Evolutionary conservation across 2,113 vertebrate species (phyloP).

Genomic region (Psittacula cyanocephala): DNA sequence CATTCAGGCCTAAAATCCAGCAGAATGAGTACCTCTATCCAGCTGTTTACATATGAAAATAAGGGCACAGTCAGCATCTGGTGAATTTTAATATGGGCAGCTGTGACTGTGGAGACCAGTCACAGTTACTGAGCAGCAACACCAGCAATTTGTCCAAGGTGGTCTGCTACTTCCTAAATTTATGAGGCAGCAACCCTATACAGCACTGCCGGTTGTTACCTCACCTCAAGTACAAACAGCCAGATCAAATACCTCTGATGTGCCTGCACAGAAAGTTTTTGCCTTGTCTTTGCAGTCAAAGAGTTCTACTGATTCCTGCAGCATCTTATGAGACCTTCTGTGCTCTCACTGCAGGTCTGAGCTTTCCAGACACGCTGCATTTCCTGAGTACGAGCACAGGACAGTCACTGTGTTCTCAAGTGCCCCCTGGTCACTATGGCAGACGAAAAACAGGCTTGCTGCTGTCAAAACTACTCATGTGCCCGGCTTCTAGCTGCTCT

Average conservation of each 20-base stretch:
- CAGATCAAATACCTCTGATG: background rate
- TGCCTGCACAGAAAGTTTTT: background rate
- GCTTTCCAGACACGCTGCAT: accelerated
- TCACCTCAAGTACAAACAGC: background rate
- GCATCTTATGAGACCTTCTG: background rate
- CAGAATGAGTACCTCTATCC: background rate
- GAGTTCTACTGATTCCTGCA: background rate
- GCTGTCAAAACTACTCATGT: background rate
- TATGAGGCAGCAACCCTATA: background rate
- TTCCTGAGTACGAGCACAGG: background rate
- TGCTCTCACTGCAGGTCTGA: background rate
- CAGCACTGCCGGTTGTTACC: background rate
- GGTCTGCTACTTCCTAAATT: background rate
- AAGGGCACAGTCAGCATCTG: background rate
- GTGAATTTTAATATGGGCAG: background rate
- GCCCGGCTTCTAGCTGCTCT: background rate
- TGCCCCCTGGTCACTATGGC: background rate
- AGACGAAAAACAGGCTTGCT: background rate
- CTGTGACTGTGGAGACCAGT: background rate
- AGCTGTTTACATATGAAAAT: background rate
- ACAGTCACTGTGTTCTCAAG: background rate
- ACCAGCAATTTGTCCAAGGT: background rate
- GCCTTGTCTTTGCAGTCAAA: background rate
- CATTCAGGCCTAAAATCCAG: background rate
- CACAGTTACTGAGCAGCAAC: background rate